Evolutionary conservation across 1,140 invertebrate species (phyloP).

Genomic region (Orussus abietinus): DNA sequence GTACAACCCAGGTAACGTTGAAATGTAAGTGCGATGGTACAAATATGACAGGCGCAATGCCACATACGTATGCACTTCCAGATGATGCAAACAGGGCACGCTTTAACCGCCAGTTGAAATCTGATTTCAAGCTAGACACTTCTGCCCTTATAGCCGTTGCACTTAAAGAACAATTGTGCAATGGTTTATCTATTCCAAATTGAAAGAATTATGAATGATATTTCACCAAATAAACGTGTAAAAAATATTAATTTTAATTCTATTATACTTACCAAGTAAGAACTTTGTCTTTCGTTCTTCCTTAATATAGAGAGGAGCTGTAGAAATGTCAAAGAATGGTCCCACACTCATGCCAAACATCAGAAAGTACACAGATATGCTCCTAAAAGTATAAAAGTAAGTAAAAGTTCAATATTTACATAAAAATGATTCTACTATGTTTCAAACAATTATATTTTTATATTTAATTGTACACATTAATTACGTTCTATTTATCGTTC

Average conservation of each 20-base stretch:
- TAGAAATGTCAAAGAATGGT: conserved; percentile 66
- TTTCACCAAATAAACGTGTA: not conserved
- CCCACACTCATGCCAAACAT: conserved; percentile 73
- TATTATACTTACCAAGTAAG: conserved; percentile 31
- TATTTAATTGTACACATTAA: no score
- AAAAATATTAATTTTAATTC: conserved; percentile 4
- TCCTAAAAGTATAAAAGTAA: conserved; percentile 57
- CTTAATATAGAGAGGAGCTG: conserved; percentile 44
- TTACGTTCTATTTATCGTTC: no score
- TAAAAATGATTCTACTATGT: no score
- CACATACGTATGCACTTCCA: conserved; percentile 85
- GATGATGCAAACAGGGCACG: conserved; percentile 87
- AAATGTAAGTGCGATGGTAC: conserved; percentile 78
- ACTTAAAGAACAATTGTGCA: conserved; percentile 70
- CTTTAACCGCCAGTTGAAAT: conserved; percentile 86
- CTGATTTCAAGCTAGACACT: conserved; percentile 76
- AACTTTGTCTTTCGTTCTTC: conserved; percentile 46
- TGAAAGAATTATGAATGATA: not conserved
- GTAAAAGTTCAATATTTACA: no score
- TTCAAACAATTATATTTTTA: no score
- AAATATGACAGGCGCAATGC: conserved; percentile 77
- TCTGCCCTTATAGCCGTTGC: conserved; percentile 74
- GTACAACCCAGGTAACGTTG: conserved; percentile 77
- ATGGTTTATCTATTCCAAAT: conserved; percentile 49
- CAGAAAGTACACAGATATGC: conserved; percentile 75